These are phyloP conservation scores for Ricordea florida DNA, from an alignment of 92 coral and sea anemone species.

Conservation along the genomic window DNA sequence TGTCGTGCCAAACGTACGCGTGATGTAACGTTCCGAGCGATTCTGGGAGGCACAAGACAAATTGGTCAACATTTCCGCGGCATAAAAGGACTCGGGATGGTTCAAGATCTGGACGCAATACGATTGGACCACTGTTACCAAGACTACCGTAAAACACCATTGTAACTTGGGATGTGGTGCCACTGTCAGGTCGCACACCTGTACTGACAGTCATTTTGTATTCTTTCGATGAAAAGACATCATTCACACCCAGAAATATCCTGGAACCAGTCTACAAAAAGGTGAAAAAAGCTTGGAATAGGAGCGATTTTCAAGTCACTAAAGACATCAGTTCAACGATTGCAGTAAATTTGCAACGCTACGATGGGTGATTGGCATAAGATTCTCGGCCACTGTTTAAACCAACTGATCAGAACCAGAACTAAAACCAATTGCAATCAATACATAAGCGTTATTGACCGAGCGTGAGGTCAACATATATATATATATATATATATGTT, in stretches of 20 bases:
- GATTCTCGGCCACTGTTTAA: no score
- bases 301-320: no score
- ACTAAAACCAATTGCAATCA: no score
- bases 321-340: constrained; percentile 16
- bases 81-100: background rate
- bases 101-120: background rate
- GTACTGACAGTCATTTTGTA: constrained; percentile 20
- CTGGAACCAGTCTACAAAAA: constrained; percentile 65
- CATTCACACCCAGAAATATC: constrained; percentile 10
- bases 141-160: constrained; percentile 25
- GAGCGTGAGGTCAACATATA: no score
- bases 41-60: constrained; percentile 42
- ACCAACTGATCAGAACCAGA: no score
- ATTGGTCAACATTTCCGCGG: constrained; percentile 42
- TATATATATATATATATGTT: no score
- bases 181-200: constrained; percentile 23
- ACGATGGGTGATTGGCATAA: background rate
- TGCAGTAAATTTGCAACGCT: constrained; percentile 17
- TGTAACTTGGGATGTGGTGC: constrained; percentile 26
- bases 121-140: constrained; percentile 10
- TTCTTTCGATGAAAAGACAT: background rate
- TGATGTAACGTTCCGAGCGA: constrained; percentile 60
- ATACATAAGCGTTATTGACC: no score
- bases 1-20: constrained; percentile 71
- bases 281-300: background rate